These are phyloP conservation scores for Hirudo medicinalis DNA, from an alignment of 1,140 invertebrate genomes.

Conservation along the genomic window DNA sequence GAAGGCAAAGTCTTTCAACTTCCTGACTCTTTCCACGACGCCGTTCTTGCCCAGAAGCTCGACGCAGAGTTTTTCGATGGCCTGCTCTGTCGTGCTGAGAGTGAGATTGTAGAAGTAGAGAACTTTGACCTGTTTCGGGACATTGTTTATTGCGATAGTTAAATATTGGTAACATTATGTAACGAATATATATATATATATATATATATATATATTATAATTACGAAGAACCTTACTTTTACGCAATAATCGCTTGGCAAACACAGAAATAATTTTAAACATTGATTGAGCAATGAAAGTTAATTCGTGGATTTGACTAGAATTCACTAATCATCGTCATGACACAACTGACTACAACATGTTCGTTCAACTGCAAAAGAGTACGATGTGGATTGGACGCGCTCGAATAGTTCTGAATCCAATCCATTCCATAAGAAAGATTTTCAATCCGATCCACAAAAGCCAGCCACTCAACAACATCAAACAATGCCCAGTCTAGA, in stretches of 20 bases:
- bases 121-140: slow-evolving; percentile 66
- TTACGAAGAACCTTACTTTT: no score
- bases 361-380: no score
- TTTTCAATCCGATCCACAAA: no score
- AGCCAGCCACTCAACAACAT: no score
- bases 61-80: slow-evolving; percentile 52
- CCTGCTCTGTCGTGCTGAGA: slow-evolving; percentile 87
- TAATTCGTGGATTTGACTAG: no score
- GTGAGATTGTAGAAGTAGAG: slow-evolving; percentile 93
- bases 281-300: neutral
- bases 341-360: no score
- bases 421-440: no score
- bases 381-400: no score
- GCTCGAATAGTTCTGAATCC: no score
- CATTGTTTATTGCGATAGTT: neutral
- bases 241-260: neutral
- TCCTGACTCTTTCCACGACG: slow-evolving; percentile 91
- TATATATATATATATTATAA: no score
- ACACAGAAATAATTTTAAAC: neutral
- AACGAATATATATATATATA: neutral
- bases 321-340: no score
- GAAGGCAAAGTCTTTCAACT: slow-evolving; percentile 98
- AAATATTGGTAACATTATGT: neutral
- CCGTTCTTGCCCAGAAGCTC: slow-evolving; percentile 83
- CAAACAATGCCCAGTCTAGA: no score